Base-by-base conservation (phyloP, 2,888 invertebrate genomes). In the Heteropelma amictum region DNA sequence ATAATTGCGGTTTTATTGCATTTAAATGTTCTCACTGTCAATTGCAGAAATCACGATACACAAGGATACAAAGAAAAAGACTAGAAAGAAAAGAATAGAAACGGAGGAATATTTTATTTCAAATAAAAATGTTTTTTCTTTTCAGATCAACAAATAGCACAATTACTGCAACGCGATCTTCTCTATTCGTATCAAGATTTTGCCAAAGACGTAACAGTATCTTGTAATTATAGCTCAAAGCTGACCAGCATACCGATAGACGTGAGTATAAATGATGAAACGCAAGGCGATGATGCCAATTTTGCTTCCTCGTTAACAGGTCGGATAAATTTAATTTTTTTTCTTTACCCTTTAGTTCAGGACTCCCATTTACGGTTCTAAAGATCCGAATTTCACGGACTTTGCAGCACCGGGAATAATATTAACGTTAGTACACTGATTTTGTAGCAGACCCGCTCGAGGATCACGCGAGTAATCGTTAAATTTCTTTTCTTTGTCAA, bases 321-420 rank as follows among this genome's bases (percentile, higher is more conserved):
- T n/a, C n/a, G n/a, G n/a, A n/a, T n/a, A n/a, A n/a, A n/a, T n/a
- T 28, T 56, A 14, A 30, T 53, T 19, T n/a, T 6, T 23, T 7
- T 49, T 21, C 17, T 64, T 64, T 7, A 3, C 2, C 21, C 49
- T 74, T 21, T 88, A 95, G 92, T 94, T 94, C 87, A 90, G 93
- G 79, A 85, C 90, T 0, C 96, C 96, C 0, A 89, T 97, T 49
- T 97, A 95, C 83, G 97, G 97, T 1, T 91, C 93, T 61, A 87
- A 89, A 26, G 90, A 93, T 63, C 96, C 97, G 0, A 95, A 95
- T 85, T 97, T 98, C 85, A 97, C 97, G 0, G 97, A 98, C 87
- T 98, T 98, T 86, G 97, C 97, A 72, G 97, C 97, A 1, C 98
- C 98, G 1, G 98, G 98, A 76, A 93, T 98, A 53, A 95, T 97